These are phyloP conservation scores for Hetaerina titia DNA, from an alignment of 2,888 invertebrate genomes.

Conservation along the genomic window DNA sequence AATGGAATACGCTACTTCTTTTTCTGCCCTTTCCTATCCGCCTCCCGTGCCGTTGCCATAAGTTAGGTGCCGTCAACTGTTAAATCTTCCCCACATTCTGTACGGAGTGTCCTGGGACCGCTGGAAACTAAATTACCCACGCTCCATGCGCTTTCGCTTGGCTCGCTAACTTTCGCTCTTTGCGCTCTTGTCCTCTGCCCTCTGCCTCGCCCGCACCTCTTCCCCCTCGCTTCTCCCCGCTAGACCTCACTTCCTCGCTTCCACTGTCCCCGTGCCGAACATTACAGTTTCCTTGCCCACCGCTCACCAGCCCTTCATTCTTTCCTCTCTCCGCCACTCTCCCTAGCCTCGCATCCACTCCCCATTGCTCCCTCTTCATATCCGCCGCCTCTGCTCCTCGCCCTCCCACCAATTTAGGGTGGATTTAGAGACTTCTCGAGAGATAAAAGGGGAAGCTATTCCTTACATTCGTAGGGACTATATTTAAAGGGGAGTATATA, in stretches of 20 bases:
- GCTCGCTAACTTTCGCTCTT: slow-evolving; percentile 6
- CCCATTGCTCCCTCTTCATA: not conserved
- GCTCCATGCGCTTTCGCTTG: not conserved
- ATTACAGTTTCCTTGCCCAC: not conserved
- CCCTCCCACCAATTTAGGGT: not conserved
- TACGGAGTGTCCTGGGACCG: not conserved
- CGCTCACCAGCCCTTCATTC: not conserved
- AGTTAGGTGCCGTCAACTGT: not conserved
- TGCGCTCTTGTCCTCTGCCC: not conserved
- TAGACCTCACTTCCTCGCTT: not conserved
- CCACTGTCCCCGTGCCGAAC: not conserved
- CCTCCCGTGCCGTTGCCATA: not conserved
- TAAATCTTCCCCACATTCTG: not conserved
- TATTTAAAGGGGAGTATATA: too few species aligned
- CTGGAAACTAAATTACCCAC: not conserved
- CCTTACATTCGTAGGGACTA: too few species aligned
- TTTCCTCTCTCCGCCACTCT: not conserved
- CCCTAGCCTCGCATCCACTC: not conserved
- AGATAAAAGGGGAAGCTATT: too few species aligned
- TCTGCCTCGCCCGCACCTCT: not conserved
- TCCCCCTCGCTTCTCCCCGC: not conserved
- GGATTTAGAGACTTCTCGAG: too few species aligned
- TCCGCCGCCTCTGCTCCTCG: not conserved
- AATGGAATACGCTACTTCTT: not conserved
- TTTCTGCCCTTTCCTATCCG: not conserved